Conservation (phyloP, 2,113 vertebrate genomes). For the Ammodytes marinus region DNA sequence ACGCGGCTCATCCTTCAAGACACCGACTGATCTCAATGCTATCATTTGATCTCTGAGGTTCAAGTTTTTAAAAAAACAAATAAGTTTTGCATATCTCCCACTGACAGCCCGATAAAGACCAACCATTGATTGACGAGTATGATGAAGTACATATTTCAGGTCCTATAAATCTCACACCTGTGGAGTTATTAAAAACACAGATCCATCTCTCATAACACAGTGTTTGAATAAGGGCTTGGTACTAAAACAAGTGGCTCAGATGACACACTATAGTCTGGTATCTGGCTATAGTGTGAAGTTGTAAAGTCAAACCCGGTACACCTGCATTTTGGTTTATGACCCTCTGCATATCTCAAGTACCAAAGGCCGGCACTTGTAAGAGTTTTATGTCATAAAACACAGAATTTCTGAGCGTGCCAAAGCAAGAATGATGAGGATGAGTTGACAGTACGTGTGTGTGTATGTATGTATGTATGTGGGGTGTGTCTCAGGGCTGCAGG, state of each 20-base stretch:
- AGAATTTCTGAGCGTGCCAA: not conserved
- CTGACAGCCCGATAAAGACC: too few species aligned
- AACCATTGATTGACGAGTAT: too few species aligned
- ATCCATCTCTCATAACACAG: not conserved
- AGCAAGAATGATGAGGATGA: fast-evolving
- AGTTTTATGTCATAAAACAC: not conserved
- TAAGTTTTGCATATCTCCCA: too few species aligned
- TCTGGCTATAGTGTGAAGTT: not conserved
- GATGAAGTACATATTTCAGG: not conserved
- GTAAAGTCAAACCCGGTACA: slow-evolving; percentile 9
- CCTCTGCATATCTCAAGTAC: not conserved
- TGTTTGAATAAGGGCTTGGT: not conserved
- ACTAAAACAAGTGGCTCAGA: not conserved
- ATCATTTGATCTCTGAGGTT: too few species aligned
- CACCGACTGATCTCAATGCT: too few species aligned
- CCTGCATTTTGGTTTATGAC: not conserved
- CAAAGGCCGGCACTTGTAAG: not conserved
- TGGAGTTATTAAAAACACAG: not conserved
- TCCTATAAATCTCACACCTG: not conserved
- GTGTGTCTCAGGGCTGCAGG: slow-evolving; percentile 27
- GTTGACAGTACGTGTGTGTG: not conserved
- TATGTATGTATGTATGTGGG: slow-evolving; percentile 10
- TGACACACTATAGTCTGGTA: not conserved
- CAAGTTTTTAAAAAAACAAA: too few species aligned
- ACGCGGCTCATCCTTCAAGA: too few species aligned